Base-by-base conservation (phyloP, 2,888 invertebrate genomes). In the Lochmaea crataegi region DNA sequence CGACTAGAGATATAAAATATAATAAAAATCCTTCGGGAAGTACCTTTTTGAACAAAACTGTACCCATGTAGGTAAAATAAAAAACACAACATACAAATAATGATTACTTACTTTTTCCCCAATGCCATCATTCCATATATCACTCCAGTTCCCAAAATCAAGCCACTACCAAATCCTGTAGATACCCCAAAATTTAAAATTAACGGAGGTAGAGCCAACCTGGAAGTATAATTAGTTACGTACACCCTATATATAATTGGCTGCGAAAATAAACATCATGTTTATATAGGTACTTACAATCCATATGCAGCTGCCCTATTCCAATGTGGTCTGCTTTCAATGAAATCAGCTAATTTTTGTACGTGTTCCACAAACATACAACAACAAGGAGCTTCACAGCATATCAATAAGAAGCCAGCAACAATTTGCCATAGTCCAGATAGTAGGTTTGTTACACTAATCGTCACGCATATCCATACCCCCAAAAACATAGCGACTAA, bases 351-450 rank as follows among this genome's bases (percentile, higher is more conserved):
- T 69, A 97, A 88, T 75, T 91, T 91, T 88, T 96, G 95, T 71
- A 98, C 96, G 89, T 95, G 95, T 85, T 98, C 98, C 78, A 99
- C 91, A 88, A 97, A 99, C 88, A 96, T 91, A 88, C 98, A 99
- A 88, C 98, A 98, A 86, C 96, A 98, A 0, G 99, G 99, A 56
- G 98, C 98, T 88, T 99, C 99, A 82, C 98, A 91, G 60, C 94
- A 92, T 80, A 97, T 90, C 75, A 96, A 92, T 76, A 95, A 84
- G 87, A 98, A 96, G 56, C 97, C 98, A 76, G 94, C 92, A 76
- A 96, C 83, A 92, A 96, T 94, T 89, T 95, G 95, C 91, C 94
- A 92, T 82, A 96, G 91, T 76, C 96, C 96, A 67, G 92, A 91
- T 64, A 96, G 87, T 60, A 94, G 89, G 79, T 91, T 85, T 53